Conservation (phyloP, 2,797 vertebrate species). For the Silurus lanzhouensis region DNA sequence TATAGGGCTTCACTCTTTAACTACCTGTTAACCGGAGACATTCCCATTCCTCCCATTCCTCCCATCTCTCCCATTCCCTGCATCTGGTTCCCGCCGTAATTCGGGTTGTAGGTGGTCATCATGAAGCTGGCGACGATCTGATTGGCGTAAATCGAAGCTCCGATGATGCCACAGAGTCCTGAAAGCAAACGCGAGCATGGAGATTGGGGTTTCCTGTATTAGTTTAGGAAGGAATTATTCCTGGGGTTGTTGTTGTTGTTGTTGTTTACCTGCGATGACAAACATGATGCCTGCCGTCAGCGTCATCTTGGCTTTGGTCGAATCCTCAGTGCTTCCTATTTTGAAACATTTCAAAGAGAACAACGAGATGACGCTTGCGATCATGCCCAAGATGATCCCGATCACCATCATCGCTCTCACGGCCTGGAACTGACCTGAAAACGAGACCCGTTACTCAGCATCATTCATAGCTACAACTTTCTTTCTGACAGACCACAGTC, state of each 20-base stretch:
- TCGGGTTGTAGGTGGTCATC: conserved; percentile 45
- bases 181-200: conserved; percentile 17
- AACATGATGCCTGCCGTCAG: conserved; percentile 88
- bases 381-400: conserved; percentile 79
- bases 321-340: conserved; percentile 79
- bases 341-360: conserved; percentile 86
- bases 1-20: background rate
- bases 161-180: conserved; percentile 87
- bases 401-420: conserved; percentile 88
- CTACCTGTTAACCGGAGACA: conserved; percentile 59
- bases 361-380: conserved; percentile 76
- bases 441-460: background rate
- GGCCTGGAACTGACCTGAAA: conserved; percentile 75
- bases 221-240: background rate
- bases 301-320: conserved; percentile 87
- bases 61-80: conserved; percentile 25
- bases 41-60: conserved; percentile 29
- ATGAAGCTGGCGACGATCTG: conserved; percentile 89
- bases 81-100: conserved; percentile 46
- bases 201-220: background rate
- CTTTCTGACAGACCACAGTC: background rate
- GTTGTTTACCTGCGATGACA: conserved; percentile 76
- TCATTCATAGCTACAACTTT: too few relatives aligned
- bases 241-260: background rate
- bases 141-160: conserved; percentile 88